phyloP scores from a whole-genome alignment of 1,140 invertebrate genomes.

The Drosophila persimilis region DNA sequence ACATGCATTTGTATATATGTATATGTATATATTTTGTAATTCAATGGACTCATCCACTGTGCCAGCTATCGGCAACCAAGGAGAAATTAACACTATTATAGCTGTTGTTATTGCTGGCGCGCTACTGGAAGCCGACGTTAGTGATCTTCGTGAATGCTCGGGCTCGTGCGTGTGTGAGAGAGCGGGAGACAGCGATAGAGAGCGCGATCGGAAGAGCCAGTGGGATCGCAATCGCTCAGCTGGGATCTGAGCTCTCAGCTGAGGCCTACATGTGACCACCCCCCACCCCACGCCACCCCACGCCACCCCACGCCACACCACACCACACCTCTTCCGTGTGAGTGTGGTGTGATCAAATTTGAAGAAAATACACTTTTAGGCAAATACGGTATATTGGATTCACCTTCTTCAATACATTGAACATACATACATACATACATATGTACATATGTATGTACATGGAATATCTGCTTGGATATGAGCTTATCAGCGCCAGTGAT shows the following conservation, averaged over 20 bases:
- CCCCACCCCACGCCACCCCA: not conserved
- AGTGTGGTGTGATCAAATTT: conserved; percentile 52
- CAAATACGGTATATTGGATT: conserved; percentile 44
- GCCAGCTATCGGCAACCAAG: conserved; percentile 42
- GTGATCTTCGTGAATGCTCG: conserved; percentile 12
- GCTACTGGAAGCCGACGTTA: too few relatives aligned
- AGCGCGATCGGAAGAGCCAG: too few relatives aligned
- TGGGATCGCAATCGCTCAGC: conserved; percentile 19
- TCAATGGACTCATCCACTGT: conserved; percentile 17
- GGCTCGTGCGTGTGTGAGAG: conserved; percentile 33
- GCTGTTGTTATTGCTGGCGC: conserved; percentile 33
- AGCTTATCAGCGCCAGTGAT: not conserved
- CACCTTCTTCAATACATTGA: not conserved
- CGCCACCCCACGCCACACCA: not conserved
- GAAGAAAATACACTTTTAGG: conserved; percentile 39
- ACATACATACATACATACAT: too few relatives aligned
- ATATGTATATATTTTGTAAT: conserved; percentile 26
- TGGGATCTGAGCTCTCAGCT: conserved; percentile 17
- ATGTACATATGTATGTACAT: too few relatives aligned
- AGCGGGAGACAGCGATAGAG: not conserved
- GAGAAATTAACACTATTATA: conserved; percentile 66
- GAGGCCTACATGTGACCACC: conserved; percentile 32
- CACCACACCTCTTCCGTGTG: conserved; percentile 21
- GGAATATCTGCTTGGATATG: too few relatives aligned
- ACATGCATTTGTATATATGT: conserved; percentile 3